Base-by-base conservation (phyloP, 2,888 invertebrate genomes). In the Ptilodon capucinus region DNA sequence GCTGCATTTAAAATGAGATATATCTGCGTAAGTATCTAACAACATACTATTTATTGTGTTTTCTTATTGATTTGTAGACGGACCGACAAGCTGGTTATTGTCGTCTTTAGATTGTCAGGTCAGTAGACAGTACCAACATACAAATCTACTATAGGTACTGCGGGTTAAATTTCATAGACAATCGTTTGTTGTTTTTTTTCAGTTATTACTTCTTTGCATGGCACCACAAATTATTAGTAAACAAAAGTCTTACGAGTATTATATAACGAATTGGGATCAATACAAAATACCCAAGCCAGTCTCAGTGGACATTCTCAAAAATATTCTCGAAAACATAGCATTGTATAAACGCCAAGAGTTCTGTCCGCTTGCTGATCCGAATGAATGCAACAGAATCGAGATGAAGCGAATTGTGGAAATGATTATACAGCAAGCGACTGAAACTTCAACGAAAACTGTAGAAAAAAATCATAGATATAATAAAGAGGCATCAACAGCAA, bases 241-340 rank as follows among this genome's bases (percentile, higher is more conserved):
- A 8, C 46, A 40, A 11, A 28, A 30, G 9, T 46, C 35, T 14
- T 49, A 52, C 5, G n/a, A n/a, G n/a, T n/a, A n/a, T n/a, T 52
- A 59, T 18, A 59, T 73, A 14, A 60, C 47, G 0, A 72, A 75
- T 25, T 76, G 74, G 74, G 6, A 44, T 0, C 2, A 54, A 3
- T 73, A 70, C 43, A 45, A 57, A n/a, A 34, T 74, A 23, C 70
- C 70, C 0, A 11, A 45, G 4, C 40, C 62, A 21, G 25, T 73
- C 3, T 39, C 52, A 14, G 44, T 49, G 0, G 28, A 44, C 0
- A 47, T 48, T 4, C 44, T 75, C 1, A 60, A 42, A 39, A 21
- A 48, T 7, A 63, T 72, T 35, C 53, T 76, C 5, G 25, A 49
- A 1, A 36, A 46, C 4, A n/a, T 71, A 2, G 57, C 58, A 5